Conservation (phyloP, 2,113 vertebrate species). For the Oostethus manadensis region DNA sequence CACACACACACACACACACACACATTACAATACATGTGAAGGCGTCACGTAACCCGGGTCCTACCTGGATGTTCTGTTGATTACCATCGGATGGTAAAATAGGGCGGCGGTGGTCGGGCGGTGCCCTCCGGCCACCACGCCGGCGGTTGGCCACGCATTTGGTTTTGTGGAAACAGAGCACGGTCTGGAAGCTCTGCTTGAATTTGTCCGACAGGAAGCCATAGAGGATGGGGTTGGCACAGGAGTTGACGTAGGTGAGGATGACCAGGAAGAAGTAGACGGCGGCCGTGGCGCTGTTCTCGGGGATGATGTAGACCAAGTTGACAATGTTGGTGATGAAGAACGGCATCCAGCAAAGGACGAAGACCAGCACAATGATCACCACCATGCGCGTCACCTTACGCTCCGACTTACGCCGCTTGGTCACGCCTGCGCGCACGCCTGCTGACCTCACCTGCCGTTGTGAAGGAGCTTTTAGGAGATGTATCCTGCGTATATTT, state of each 20-base stretch:
- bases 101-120: constrained; percentile 60
- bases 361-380: constrained; percentile 86
- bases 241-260: constrained; percentile 89
- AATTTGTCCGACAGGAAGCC: constrained; percentile 89
- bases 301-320: constrained; percentile 78
- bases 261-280: constrained; percentile 83
- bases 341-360: constrained; percentile 89
- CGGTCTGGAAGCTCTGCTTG: constrained; percentile 84
- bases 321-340: constrained; percentile 86
- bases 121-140: not conserved
- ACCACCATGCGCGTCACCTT: constrained; percentile 93
- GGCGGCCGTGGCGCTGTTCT: constrained; percentile 55
- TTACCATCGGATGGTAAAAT: constrained; percentile 66
- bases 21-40: constrained; percentile 1
- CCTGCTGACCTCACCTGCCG: constrained; percentile 77
- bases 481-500: not conserved
- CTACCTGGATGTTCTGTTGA: constrained; percentile 74
- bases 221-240: constrained; percentile 88
- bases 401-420: constrained; percentile 78
- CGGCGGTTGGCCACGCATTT: constrained; percentile 21
- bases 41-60: not conserved
- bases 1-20: not conserved
- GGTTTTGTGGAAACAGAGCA: constrained; percentile 75
- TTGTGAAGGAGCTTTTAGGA: not conserved
- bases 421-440: constrained; percentile 75